Percentiles rank a stretch among this genome's conserved stretches.
These are phyloP conservation scores for Cryptus armator DNA, from an alignment of 2,888 invertebrate species.

Conservation along the genomic window DNA sequence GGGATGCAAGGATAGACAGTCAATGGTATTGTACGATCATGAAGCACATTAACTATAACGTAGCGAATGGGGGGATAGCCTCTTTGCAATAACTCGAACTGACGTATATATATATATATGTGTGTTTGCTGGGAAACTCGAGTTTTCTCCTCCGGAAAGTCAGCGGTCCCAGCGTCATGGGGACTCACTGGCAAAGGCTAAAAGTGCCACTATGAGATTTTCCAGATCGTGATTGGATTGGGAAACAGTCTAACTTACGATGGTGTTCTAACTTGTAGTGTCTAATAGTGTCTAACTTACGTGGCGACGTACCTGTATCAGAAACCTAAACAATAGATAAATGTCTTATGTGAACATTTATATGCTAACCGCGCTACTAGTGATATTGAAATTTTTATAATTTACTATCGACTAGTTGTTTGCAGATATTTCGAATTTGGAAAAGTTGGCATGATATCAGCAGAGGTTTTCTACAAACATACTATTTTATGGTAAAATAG, in stretches of 20 bases:
- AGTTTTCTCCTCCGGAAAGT: conserved; percentile 58
- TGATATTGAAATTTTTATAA: no score
- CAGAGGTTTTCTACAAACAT: no score
- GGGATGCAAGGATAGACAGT: conserved; percentile 39
- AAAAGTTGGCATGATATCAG: no score
- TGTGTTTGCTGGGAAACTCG: conserved; percentile 57
- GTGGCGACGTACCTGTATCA: neutral
- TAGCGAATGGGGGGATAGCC: conserved; percentile 19
- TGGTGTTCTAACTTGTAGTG: no score
- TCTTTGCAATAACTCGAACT: conserved; percentile 42
- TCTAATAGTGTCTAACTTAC: no score
- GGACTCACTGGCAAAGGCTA: conserved; percentile 18
- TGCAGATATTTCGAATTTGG: no score
- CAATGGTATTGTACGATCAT: conserved; percentile 12
- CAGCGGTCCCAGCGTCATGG: conserved; percentile 32
- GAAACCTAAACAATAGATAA: neutral
- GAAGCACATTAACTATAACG: conserved; percentile 3
- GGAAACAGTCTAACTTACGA: neutral
- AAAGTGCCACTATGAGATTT: conserved; percentile 36
- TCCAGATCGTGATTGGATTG: conserved; percentile 2
- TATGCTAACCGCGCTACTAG: no score
- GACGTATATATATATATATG: neutral
- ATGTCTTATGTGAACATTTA: neutral
- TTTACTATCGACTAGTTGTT: no score
- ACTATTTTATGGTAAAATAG: no score